A percentile compares a stretch with the other conserved stretches of the same genome.
These are phyloP conservation scores for Cepphus grylle DNA, from an alignment of 2,113 vertebrate genomes.

Conservation along the genomic window DNA sequence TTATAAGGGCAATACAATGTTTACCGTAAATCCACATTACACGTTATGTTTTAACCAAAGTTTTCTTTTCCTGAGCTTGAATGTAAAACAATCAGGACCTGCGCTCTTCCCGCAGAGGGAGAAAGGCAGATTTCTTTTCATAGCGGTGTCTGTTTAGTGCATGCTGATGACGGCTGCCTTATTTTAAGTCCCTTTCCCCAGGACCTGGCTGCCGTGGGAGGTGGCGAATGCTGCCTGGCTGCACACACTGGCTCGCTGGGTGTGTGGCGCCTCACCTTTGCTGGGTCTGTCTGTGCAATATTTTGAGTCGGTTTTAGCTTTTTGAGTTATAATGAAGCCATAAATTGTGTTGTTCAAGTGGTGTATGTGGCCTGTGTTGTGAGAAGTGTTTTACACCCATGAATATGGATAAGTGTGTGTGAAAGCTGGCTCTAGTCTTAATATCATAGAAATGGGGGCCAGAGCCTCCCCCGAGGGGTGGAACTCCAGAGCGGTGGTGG, in stretches of 20 bases:
- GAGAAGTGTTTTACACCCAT: background rate
- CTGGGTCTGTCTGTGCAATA: constrained; percentile 47
- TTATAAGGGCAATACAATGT: background rate
- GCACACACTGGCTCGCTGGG: rapidly evolving
- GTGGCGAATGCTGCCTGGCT: background rate
- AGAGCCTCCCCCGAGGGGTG: rapidly evolving
- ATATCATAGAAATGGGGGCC: background rate
- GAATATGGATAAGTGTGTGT: background rate
- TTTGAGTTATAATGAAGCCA: background rate
- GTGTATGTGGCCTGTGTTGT: background rate
- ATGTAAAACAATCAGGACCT: background rate
- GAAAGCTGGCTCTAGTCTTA: background rate
- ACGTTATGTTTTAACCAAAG: constrained; percentile 5
- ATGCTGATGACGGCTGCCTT: background rate
- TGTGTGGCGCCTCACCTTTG: background rate
- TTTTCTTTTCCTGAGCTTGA: background rate
- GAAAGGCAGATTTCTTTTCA: background rate
- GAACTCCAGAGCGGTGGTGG: background rate
- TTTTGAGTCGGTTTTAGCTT: background rate
- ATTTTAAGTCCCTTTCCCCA: background rate
- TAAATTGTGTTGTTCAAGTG: background rate
- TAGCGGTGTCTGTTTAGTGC: background rate
- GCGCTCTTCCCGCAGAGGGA: background rate
- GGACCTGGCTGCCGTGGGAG: background rate
- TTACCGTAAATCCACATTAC: background rate